These are phyloP conservation scores for Agapornis canus DNA, from an alignment of 2,797 vertebrate genomes.

Conservation along the genomic window DNA sequence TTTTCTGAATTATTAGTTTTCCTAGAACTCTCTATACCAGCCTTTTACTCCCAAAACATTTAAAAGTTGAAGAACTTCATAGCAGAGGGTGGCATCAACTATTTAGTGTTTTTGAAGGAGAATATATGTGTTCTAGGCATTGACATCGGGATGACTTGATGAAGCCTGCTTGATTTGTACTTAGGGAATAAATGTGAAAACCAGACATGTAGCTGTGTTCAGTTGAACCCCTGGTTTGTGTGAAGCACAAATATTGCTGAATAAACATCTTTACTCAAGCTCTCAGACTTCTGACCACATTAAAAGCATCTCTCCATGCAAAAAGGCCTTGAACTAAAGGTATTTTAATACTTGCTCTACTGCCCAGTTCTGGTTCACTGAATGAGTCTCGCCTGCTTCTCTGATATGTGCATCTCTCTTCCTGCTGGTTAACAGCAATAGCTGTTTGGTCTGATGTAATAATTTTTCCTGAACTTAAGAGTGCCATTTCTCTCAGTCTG, in stretches of 20 bases:
- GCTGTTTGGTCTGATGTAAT: not conserved
- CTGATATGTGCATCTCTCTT: not conserved
- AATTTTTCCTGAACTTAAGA: not conserved
- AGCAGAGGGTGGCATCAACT: not conserved
- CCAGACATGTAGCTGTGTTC: not conserved
- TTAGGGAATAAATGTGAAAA: not conserved
- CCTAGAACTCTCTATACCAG: not conserved
- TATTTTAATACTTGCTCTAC: not conserved
- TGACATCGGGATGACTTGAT: not conserved
- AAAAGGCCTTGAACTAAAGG: not conserved
- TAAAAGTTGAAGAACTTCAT: not conserved
- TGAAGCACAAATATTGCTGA: not conserved
- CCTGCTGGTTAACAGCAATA: not conserved
- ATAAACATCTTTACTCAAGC: not conserved
- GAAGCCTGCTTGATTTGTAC: not conserved
- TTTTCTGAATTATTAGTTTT: not conserved
- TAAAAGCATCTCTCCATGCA: not conserved
- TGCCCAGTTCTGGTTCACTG: not conserved
- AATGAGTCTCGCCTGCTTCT: not conserved
- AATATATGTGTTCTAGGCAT: not conserved
- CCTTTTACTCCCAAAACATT: not conserved
- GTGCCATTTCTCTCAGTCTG: not conserved
- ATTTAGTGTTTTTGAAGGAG: not conserved
- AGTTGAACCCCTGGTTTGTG: not conserved
- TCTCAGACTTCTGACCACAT: not conserved